Conservation (phyloP, 2,797 vertebrate species). For the Hylomyscus alleni region DNA sequence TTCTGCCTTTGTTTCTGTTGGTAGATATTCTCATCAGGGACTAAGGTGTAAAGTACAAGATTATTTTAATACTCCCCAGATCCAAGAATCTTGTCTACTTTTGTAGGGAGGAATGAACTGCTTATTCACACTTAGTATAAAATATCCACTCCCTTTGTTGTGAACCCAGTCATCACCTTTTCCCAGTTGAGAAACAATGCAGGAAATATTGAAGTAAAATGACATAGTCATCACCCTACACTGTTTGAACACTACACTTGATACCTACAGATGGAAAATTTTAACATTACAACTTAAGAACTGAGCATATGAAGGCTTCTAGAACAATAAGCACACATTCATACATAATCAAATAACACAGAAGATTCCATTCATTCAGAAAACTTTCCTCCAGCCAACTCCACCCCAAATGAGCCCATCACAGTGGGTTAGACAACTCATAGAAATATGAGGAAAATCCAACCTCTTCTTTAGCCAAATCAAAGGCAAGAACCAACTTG, state of each 20-base stretch:
- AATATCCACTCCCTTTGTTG: background rate
- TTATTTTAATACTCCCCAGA: background rate
- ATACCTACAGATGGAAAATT: background rate
- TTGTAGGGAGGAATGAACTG: background rate
- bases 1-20: background rate
- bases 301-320: background rate
- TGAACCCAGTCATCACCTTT: background rate
- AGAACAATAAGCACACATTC: background rate
- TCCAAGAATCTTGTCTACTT: background rate
- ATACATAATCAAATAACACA: background rate
- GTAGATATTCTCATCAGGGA: background rate
- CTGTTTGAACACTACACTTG: background rate
- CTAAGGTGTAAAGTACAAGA: background rate
- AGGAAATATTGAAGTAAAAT: background rate
- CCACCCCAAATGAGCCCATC: background rate
- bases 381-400: background rate
- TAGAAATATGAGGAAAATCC: background rate
- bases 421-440: background rate
- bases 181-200: background rate
- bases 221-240: background rate
- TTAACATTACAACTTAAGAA: background rate
- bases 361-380: conserved; percentile 11
- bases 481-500: conserved; percentile 12
- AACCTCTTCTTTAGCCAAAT: background rate
- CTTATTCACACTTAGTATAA: background rate